A percentile compares a stretch with the other conserved stretches of the same genome.
phyloP scores from a whole-genome alignment of 53 echinoderm and acorn worm genomes.

The Hippasteria phrygiana region DNA sequence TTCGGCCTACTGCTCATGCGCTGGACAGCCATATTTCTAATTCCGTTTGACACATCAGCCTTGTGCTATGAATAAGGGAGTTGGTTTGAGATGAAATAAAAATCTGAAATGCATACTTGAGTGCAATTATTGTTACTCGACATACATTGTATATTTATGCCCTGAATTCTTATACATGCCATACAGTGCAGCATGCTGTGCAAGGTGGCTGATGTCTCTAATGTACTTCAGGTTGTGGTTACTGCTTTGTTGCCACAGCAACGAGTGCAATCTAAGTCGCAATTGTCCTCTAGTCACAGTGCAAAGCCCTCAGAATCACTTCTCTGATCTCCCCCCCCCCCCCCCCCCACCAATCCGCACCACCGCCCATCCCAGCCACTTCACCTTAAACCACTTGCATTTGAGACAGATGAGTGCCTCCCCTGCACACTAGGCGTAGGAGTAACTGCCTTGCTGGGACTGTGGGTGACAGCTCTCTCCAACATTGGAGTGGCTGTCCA shows the following conservation, averaged over 20 bases:
- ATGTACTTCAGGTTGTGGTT: not conserved
- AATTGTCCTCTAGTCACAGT: not conserved
- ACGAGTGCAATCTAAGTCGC: not conserved
- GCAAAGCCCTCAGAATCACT: not conserved
- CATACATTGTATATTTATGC: too few species aligned
- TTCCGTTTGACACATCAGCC: too few species aligned
- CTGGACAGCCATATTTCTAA: too few species aligned
- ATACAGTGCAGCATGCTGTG: too few species aligned
- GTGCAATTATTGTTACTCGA: too few species aligned
- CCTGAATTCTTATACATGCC: too few species aligned
- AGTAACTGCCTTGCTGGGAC: not conserved
- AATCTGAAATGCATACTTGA: too few species aligned
- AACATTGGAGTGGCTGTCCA: not conserved
- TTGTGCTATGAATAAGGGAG: too few species aligned
- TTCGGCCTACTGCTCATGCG: too few species aligned
- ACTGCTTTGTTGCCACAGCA: not conserved
- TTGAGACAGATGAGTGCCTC: too few species aligned
- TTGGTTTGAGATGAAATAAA: too few species aligned
- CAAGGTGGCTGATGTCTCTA: not conserved
- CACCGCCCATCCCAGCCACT: not conserved
- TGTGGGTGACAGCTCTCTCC: not conserved
- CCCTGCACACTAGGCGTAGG: not conserved
- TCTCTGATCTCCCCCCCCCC: too few species aligned
- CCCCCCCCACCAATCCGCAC: not conserved
- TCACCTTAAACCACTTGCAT: not conserved